A percentile compares a stretch with the other conserved stretches of the same genome.
Conservation (phyloP, 2,888 invertebrate species). For the Trachelus iudaicus region DNA sequence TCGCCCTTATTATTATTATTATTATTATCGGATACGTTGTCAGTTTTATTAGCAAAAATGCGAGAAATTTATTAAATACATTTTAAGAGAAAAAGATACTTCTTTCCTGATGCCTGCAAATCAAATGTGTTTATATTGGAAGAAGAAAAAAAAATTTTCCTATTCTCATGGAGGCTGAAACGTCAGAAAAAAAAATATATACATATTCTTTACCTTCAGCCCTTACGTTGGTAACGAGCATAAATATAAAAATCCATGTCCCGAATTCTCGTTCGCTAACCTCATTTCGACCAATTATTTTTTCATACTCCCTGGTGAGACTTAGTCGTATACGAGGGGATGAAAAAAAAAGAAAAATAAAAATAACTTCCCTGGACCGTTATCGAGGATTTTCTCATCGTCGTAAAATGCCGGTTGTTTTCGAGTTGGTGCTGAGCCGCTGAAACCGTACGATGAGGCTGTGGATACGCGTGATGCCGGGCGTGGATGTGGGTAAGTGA, state of each 20-base stretch:
- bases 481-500: background rate
- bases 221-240: background rate
- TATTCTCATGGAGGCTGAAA: too few species aligned
- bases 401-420: background rate
- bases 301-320: background rate
- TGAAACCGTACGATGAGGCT: background rate
- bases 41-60: background rate
- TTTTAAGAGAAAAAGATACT: background rate
- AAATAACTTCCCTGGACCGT: background rate
- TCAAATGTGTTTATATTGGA: rapidly evolving
- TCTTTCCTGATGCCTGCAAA: background rate
- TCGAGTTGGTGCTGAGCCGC: background rate
- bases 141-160: too few species aligned
- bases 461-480: background rate
- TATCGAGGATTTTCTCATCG: background rate
- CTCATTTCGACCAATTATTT: background rate
- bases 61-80: background rate
- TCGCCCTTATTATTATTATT: too few species aligned
- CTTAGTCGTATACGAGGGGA: background rate
- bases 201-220: background rate
- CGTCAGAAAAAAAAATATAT: background rate
- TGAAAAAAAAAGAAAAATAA: background rate
- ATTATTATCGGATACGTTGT: background rate
- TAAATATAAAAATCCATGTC: background rate
- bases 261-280: background rate